Evolutionary conservation across 2,113 vertebrate genomes (phyloP).

Genomic region (Melanocharis versteri): DNA sequence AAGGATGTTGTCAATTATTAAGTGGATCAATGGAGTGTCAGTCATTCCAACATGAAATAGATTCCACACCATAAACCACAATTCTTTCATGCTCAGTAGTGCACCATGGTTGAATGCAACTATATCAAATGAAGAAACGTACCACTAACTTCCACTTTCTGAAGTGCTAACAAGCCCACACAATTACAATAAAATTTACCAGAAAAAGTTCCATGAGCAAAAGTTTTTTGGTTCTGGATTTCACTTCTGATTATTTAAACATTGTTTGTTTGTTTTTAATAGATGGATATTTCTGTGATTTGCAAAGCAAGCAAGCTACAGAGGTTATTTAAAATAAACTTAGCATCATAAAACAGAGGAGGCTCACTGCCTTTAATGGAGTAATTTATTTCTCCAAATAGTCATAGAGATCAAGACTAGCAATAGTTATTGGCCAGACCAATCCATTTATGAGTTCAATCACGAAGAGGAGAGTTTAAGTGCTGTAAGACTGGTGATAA

Average conservation of each 20-base stretch:
- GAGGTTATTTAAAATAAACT: not conserved
- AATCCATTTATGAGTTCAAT: not conserved
- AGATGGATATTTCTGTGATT: not conserved
- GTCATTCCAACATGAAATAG: slow-evolving; percentile 6
- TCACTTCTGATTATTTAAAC: not conserved
- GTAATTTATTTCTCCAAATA: not conserved
- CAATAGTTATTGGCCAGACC: not conserved
- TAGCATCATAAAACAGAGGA: not conserved
- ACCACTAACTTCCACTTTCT: not conserved
- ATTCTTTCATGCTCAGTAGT: slow-evolving; percentile 23
- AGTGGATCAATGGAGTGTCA: not conserved
- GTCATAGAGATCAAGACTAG: not conserved
- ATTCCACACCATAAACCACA: slow-evolving; percentile 25
- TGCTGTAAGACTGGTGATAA: not conserved
- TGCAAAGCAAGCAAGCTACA: not conserved
- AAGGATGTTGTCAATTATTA: slow-evolving; percentile 20
- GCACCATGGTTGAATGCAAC: not conserved
- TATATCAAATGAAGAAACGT: slow-evolving; percentile 3
- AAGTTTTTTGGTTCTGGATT: not conserved
- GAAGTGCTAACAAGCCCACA: not conserved
- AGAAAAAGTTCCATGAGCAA: not conserved
- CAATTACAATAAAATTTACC: not conserved
- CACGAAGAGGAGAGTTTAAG: not conserved
- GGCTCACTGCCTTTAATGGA: not conserved
- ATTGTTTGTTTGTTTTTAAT: not conserved